Evolutionary conservation across 2,888 invertebrate genomes (phyloP), one percentile per base, ranked within the genome.

Genomic region (Aspidiotus rigidus): DNA sequence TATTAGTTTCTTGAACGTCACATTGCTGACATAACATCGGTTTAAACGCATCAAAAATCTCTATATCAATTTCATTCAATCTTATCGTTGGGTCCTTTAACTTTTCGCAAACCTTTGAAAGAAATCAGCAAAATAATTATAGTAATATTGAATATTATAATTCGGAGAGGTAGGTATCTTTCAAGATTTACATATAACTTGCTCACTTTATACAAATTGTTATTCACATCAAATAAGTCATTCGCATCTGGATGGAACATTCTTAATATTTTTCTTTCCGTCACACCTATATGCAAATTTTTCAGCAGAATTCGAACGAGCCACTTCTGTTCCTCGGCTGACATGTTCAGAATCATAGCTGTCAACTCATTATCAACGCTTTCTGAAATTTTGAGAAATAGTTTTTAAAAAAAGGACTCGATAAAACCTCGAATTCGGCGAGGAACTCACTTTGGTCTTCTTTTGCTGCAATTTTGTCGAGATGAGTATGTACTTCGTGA

Each of bases 11-110:
- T 42, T 81, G 82, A 7, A 85, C 80, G 66, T 85, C 83, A 44
- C 87, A 85, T 60, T 86, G 80, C 76, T 93, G 89, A 7, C 93
- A 88, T 61, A 94, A 79, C 94, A 96, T 96, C 0, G 95, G 94
- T 67, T 88, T 84, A 75, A 93, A 87, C 1, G 91, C 86, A 66
- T 83, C 84, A 77, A 92, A 92, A 11, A 93, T 77, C 71, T 84
- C 80, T 60, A 90, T 82, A 62, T 85, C 86, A 62, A 88, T 80
- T 76, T 86, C 85, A 76, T 85, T 81, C 1, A 87, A 80, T 17
- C 86, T 82, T 5, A 82, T 79, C 54, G 79, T 79, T 0, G 84
- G 83, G 75, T 89, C 84, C 56, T 81, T 80, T 55, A 92, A 79
- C 69, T 83, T 82, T 60, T 83, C 81, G 75, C 90, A 90, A 5